Percentiles rank a stretch among this genome's conserved stretches.
Conservation (phyloP, 2,888 invertebrate genomes). For the Geotrupes spiniger region DNA sequence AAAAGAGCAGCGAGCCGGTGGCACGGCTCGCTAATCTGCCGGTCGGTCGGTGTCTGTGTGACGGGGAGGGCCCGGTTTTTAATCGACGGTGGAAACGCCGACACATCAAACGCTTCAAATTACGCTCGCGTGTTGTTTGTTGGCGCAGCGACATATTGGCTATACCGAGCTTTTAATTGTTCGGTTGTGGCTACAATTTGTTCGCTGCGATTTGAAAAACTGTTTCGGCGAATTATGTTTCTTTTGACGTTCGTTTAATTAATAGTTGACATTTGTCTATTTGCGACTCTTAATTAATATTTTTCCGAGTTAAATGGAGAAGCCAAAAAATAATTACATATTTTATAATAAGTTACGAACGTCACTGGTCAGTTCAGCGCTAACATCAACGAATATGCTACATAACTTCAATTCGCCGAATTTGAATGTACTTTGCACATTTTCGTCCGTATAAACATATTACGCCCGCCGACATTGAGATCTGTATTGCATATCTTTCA, state of each 20-base stretch:
- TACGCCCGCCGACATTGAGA: slow-evolving; percentile 24
- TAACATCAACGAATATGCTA: no score
- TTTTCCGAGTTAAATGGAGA: no score
- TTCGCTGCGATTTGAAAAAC: not conserved
- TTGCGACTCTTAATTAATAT: no score
- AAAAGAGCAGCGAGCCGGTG: slow-evolving; percentile 20
- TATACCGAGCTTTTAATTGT: slow-evolving; percentile 5
- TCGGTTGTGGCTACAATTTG: slow-evolving; percentile 3
- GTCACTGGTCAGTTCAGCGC: no score
- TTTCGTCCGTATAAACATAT: slow-evolving; percentile 5
- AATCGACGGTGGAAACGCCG: slow-evolving; percentile 35
- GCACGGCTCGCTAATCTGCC: slow-evolving; percentile 34
- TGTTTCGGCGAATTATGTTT: no score
- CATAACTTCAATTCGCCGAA: no score
- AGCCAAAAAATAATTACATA: no score
- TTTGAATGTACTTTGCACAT: slow-evolving; percentile 7
- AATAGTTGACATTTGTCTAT: no score
- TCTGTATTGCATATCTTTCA: slow-evolving; percentile 38
- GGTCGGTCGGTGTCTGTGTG: slow-evolving; percentile 28
- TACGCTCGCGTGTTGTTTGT: slow-evolving; percentile 4
- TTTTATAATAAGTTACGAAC: no score
- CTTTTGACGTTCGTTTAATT: no score
- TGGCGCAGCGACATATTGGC: slow-evolving; percentile 4
- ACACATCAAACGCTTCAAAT: slow-evolving; percentile 21
- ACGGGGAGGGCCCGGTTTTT: slow-evolving; percentile 34